Evolutionary conservation across 2,888 invertebrate genomes (phyloP), one percentile per base, ranked within the genome.

Genomic region (Crossocerus cetratus): DNA sequence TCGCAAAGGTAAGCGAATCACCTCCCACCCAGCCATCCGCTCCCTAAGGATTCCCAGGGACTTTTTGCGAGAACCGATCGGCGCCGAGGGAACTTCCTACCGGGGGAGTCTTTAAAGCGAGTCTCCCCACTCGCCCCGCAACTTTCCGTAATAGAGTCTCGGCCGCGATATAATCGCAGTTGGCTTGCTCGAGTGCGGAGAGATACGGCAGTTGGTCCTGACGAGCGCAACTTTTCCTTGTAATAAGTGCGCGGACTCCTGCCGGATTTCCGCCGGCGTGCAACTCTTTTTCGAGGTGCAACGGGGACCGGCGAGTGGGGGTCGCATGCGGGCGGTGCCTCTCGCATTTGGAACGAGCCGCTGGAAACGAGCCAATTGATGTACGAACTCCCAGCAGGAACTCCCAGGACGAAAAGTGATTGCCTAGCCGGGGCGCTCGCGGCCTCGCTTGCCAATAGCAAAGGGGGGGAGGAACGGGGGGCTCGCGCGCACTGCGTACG

Each of bases 1-100:
- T 92, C 94, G 98, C 86, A 99, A 99, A 96, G 99, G 99, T 99
- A 92, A 91, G 21, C 16, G 8, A 49, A 49, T 22, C 32, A 18
- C 11, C 14, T 32, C 32, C 32, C 32, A 32, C 3, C 32, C 32
- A 2, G 8, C 32, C 32, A 32, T 5, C 32, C 32, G 8, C 8
- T 32, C 32, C 32, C 32, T 8, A 32, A 32, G 3, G 32, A 32
- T 32, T 8, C 11, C 32, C 32, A 32, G 8, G 5, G 1, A 32
- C 11, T 32, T 32, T 11, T 11, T n/a, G n/a, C n/a, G n/a, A n/a
- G n/a, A n/a, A n/a, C n/a, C n/a, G n/a, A n/a, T n/a, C n/a, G n/a
- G n/a, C n/a, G n/a, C n/a, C n/a, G n/a, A n/a, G n/a, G n/a, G n/a
- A n/a, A n/a, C n/a, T n/a, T n/a, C n/a, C n/a, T n/a, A n/a, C n/a